Base-by-base conservation (phyloP, 2,113 vertebrate genomes). In the Xiphias gladius region DNA sequence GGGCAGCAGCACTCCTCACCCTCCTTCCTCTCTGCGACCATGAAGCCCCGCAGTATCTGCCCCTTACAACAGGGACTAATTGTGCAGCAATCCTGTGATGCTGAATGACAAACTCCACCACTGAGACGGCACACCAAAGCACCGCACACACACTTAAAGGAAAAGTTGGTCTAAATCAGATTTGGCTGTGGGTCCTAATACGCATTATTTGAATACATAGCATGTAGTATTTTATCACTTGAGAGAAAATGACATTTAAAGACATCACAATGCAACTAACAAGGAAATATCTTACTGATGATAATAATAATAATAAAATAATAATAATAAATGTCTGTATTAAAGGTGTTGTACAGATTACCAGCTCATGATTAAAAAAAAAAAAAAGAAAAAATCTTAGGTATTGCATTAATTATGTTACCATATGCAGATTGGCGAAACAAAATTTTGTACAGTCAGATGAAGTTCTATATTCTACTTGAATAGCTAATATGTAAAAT, bases 1-100 rank as follows among this genome's bases (percentile, higher is more conserved):
- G 86, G 91, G 79, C 78, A 70, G 82, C 72, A 55, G 66, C 78
- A 52, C 81, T 87, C 50, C 83, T 80, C 77, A 35, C 52, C 86
- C 86, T 86, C 90, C 87, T 89, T 86, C 76, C 69, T 87, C 85
- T 79, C 63, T 84, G 74, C 83, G 82, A 78, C 86, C 86, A 86
- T 88, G 90, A 86, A 86, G 78, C 76, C 67, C 72, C 67, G 73
- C 79, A 79, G 84, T 83, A 92, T 91, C 86, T 74, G 58, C n/a
- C 87, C 83, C 84, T 86, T 80, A 88, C 83, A 94, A 94, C 92
- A 93, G 86, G 79, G 83, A 79, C 74, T 89, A 86, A 94, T 92
- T 92, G 93, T 94, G 74, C 73, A 75, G 90, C 73, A 86, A 91
- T 92, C 89, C 81, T 86, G 74, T 86, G 78, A 90, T 90, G 86